Base-by-base conservation (phyloP, 2,113 vertebrate species). In the Hydrochoerus hydrochaeris region DNA sequence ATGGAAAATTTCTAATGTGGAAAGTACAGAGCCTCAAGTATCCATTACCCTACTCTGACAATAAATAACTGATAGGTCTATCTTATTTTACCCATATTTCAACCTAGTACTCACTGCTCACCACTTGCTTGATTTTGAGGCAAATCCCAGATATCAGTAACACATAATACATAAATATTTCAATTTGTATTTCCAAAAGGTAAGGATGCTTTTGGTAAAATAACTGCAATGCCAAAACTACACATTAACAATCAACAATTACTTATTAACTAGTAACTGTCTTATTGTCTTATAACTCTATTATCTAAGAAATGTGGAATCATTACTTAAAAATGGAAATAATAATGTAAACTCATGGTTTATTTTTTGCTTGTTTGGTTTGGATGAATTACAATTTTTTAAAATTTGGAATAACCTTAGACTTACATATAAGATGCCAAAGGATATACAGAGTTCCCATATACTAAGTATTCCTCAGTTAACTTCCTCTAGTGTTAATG, bases 371-470 rank as follows among this genome's bases (percentile, higher is more conserved):
- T 69, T 69, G 7, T 83, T 93, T 80, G 57, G 10, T 90, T 95
- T 57, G 87, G 6, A 81, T n/a, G 46, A 73, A 93, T 80, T 57
- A 96, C 24, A 84, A 65, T 5, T 44, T 93, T 96, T 93, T 96
- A 92, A 81, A 88, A 38, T 90, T 90, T 67, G 83, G 44, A 93
- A 83, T 89, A 69, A 86, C 49, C 90, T 94, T 63, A 87, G 67
- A 87, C 67, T 95, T 85, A 92, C 24, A 82, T 77, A 62, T 90
- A 94, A 83, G 69, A 24, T 44, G 2, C 26, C 19, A 85, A 95
- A 85, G 38, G 54, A 84, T 19, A 82, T 28, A 77, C 5, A 77
- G 49, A 85, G 41, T 77, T 77, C 73, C 24, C 24, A 81, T 52
- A 30, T 85, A n/a, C n/a, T 65, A 16, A 52, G 90, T 69, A 63